Base-by-base conservation (phyloP, 2,113 vertebrate species). In the Rhea pennata region DNA sequence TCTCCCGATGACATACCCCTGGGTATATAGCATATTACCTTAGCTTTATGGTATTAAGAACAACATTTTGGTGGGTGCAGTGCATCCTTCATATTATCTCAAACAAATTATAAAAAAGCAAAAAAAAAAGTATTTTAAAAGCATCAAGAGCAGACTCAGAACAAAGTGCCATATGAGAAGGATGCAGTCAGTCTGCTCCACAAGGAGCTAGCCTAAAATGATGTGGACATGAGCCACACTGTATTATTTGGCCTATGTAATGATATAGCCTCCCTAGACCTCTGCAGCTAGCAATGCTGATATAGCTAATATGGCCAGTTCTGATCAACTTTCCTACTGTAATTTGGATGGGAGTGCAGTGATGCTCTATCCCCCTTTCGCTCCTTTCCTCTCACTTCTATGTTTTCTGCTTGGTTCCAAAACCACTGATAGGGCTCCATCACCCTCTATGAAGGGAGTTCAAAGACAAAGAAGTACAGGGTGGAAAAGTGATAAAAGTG, bases 271-370 rank as follows among this genome's bases (percentile, higher is more conserved):
- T 84, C 15, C 11, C 27, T 42, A 70, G 31, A 70, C 5, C 23
- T n/a, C 12, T 0, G 0, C 12, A 53, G 50, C 39, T 39, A 58
- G 56, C 14, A 56, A 61, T n/a, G 44, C 31, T 2, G 1, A n/a
- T 6, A 27, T 1, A 65, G n/a, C 14, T 73, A 88, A 80, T 0
- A 5, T 3, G 0, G 69, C 66, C 53, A 33, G n/a, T 67, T 71
- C 36, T 46, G 7, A 33, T 26, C 26, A 94, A 42, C 50, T 42
- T 74, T 73, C 54, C 15, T 70, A 39, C 39, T 46, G 23, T n/a
- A 69, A 86, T 36, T 26, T 61, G 64, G 31, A 72, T 39, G 33
- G 53, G 11, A 65, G 12, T 29, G 17, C 23, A 76, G 4, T 50
- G 79, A 56, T 24, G 15, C 12, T 83, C 40, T 72, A 8, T 36